Evolutionary conservation across 2,113 vertebrate genomes (phyloP), one percentile per base, ranked within the genome.

Genomic region (Lepisosteus oculatus): DNA sequence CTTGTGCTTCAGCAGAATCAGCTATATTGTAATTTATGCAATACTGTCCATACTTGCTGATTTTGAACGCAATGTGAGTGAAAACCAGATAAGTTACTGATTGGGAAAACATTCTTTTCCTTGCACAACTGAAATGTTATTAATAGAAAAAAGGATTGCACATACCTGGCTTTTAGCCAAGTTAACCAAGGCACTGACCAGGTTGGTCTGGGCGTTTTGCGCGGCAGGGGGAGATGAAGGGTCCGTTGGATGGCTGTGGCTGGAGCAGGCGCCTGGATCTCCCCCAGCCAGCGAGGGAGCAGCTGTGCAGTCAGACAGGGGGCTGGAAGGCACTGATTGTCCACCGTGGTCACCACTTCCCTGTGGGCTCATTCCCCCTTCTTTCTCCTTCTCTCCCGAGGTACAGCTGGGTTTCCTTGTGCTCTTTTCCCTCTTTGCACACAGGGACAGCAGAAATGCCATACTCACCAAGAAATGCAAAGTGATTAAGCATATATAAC

Each of bases 81-180:
- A 29, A 29, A 29, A 29, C 29, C 29, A 29, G 29, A 29, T 29
- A 29, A 29, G 29, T 29, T 29, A 29, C 29, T 29, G 29, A 29
- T 29, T 29, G 29, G 29, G 29, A 29, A 29, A 29, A 29, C 29
- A 29, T 29, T 29, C 2, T 29, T 29, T 29, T 29, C 29, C 29
- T 29, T 29, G 29, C 29, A 29, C 29, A 29, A 29, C 1, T 29
- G 29, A 29, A 29, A 29, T 29, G 29, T 29, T 29, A 29, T 29
- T 29, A 29, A 29, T 17, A 17, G 15, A 17, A 17, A 17, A 17
- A 17, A 29, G 29, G 29, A 29, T 29, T 17, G 61, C 43, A 54
- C 17, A 59, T 54, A 77, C 72, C 72, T 72, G 65, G 69, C 74
- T 79, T 61, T 70, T 64, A 43, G 47, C 74, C 63, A 79, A 66